Percentiles rank a stretch among this genome's conserved stretches.
Evolutionary conservation across 2,113 vertebrate genomes (phyloP).

Genomic region (Hippopotamus amphibius): DNA sequence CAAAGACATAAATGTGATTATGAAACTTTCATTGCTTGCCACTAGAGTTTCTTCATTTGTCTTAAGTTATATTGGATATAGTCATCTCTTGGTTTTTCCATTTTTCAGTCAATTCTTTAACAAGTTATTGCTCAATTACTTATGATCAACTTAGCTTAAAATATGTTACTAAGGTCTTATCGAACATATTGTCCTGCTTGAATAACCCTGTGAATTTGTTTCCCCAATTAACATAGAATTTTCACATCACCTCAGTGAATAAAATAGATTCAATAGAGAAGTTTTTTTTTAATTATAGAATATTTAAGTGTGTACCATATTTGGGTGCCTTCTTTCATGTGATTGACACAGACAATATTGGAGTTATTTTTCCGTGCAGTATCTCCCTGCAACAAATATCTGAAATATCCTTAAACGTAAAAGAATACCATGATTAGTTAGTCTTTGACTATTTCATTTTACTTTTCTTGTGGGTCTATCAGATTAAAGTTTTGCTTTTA

Average conservation of each 20-base stretch:
- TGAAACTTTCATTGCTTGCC: not conserved
- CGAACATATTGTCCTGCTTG: not conserved
- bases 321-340: not conserved
- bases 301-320: not conserved
- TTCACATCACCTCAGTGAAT: not conserved
- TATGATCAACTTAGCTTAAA: not conserved
- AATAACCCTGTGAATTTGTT: not conserved
- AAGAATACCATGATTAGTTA: not conserved
- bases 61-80: not conserved
- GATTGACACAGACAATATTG: not conserved
- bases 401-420: not conserved
- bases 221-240: not conserved
- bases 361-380: not conserved
- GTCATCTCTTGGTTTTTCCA: not conserved
- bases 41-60: not conserved
- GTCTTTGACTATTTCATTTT: not conserved
- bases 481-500: not conserved
- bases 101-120: not conserved
- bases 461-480: not conserved
- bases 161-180: not conserved
- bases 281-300: not conserved
- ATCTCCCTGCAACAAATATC: not conserved
- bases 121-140: not conserved
- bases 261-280: not conserved
- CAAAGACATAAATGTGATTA: not conserved